These are phyloP conservation scores for Xenopus tropicalis DNA, from an alignment of 2,113 vertebrate genomes.

Conservation along the genomic window UCB_Xtro_10.0 CM004444.2:174254501-174255000, in stretches of 20 bases:
- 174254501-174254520: too few species aligned
- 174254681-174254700: not conserved
- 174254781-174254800: not conserved
- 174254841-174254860: not conserved
- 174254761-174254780: slow-evolving; percentile 42
- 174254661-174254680: not conserved
- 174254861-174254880: not conserved
- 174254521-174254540: too few species aligned
- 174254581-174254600: too few species aligned
- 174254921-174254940: slow-evolving; percentile 7
- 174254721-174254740: slow-evolving; percentile 62
- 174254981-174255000: too few species aligned
- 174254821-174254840: not conserved
- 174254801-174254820: not conserved
- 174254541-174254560: too few species aligned
- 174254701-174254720: slow-evolving; percentile 41
- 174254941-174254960: slow-evolving; percentile 14
- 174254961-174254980: not conserved
- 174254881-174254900: slow-evolving; percentile 24
- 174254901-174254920: slow-evolving; percentile 66
- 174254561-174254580: too few species aligned
- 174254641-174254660: too few species aligned
- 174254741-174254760: slow-evolving; percentile 60
- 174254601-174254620: too few species aligned
- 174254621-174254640: too few species aligned